Base-by-base conservation (phyloP, 2,113 vertebrate genomes). In the Cephalopterus ornatus region DNA sequence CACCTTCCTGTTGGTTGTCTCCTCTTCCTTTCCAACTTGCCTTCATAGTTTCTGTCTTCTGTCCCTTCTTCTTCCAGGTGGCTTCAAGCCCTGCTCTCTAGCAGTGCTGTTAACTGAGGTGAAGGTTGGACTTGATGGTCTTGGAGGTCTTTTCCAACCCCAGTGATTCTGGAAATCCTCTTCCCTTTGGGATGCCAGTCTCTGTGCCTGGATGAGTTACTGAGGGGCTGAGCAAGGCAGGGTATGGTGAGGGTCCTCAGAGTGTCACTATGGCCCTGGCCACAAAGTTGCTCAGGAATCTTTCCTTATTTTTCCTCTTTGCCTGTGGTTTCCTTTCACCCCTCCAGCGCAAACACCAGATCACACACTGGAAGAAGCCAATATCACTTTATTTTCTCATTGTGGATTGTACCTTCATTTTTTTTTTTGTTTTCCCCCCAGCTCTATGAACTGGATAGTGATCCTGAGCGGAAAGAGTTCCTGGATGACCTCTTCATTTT, bases 401-500 rank as follows among this genome's bases (percentile, higher is more conserved):
- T 27, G 16, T 50, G 78, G 23, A 5, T 20, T 56, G 46, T 80
- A 50, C 11, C 62, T 82, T 88, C 39, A 41, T 32, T 59, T 30
- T 33, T 46, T 33, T 46, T 3, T 76, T 24, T 42, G 55, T 82
- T 49, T 12, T 16, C 9, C 63, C 37, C 72, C 16, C 97, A 99
- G 99, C 99, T 99, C 62, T 99, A 99, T 58, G 99, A 99, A 97
- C 98, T 99, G 94, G 99, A 99, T 78, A 97, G 94, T 66, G 99
- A 99, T 74, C 98, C 99, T 10, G 99, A 99, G 56, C 95, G 99
- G 81, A 99, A 99, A 61, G 99, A 99, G 58, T 99, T 99, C 98
- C 98, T 99, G 47, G 99, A 99, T 67, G 98, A 99, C 46, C 98
- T 99, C 59, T 99, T 99, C 89, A 53, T 99, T 94, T 99, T 99